phyloP scores from a whole-genome alignment of 2,888 invertebrate genomes.

The Andrena trimmerana region DNA sequence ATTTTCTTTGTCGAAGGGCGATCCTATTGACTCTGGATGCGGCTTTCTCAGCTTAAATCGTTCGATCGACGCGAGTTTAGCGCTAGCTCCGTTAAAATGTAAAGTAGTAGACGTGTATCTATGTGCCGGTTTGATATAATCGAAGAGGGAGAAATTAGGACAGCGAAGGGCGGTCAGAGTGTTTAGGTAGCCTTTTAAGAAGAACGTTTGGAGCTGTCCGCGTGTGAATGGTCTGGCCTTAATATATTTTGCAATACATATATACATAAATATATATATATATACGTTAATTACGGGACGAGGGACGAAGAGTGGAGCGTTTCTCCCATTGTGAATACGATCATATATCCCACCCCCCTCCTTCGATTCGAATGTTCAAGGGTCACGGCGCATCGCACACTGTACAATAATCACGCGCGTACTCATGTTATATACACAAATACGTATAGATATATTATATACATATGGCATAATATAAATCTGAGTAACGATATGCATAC shows the following conservation, averaged over 20 bases:
- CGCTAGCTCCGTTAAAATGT: slow-evolving; percentile 1
- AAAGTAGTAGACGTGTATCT: slow-evolving; percentile 13
- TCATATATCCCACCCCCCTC: slow-evolving; percentile 37
- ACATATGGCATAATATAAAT: slow-evolving; percentile 60
- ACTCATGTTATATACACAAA: slow-evolving; percentile 51
- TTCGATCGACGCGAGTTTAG: slow-evolving; percentile 22
- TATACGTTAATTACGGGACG: slow-evolving; percentile 39
- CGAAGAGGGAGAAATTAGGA: slow-evolving; percentile 13
- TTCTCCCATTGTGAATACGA: slow-evolving; percentile 71
- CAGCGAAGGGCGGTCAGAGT: slow-evolving; percentile 24
- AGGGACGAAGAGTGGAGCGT: slow-evolving; percentile 34
- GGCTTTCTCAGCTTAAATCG: slow-evolving; percentile 21
- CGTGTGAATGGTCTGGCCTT: slow-evolving; percentile 67
- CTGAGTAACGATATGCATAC: slow-evolving; percentile 69
- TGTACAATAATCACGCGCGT: slow-evolving; percentile 79
- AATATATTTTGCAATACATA: slow-evolving; percentile 72
- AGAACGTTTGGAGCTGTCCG: slow-evolving; percentile 48
- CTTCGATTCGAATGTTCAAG: slow-evolving; percentile 43
- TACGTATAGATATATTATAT: slow-evolving; percentile 45
- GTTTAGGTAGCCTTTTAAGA: slow-evolving; percentile 42
- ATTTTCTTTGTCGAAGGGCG: slow-evolving; percentile 9
- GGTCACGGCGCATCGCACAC: slow-evolving; percentile 71
- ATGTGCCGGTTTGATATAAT: slow-evolving; percentile 44
- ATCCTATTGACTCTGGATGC: slow-evolving; percentile 12
- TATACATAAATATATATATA: slow-evolving; percentile 45